Conservation (phyloP, 1,140 invertebrate species). For the Diabrotica undecimpunctata region DNA sequence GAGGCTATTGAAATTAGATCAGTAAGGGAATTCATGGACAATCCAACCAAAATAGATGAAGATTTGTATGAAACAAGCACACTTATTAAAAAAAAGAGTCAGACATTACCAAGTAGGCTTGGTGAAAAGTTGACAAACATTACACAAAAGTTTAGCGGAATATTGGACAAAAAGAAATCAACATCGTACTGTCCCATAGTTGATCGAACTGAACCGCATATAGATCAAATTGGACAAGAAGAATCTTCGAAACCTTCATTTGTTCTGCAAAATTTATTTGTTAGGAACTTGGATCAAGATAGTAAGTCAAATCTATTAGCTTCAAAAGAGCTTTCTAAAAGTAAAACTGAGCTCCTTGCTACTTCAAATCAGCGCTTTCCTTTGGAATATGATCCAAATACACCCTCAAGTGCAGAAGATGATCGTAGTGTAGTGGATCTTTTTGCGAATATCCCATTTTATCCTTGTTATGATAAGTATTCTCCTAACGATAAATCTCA, state of each 20-base stretch:
- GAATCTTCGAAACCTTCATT: conserved; percentile 34
- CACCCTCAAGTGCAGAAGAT: conserved; percentile 4
- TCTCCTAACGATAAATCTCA: conserved; percentile 8
- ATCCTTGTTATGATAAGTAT: conserved; percentile 36
- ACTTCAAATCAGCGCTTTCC: conserved; percentile 40
- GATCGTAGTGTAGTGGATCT: conserved; percentile 32
- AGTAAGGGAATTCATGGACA: conserved; percentile 50
- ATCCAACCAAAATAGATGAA: conserved; percentile 16
- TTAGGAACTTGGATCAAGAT: conserved; percentile 32
- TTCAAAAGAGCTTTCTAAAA: conserved; percentile 27
- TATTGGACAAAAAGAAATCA: conserved; percentile 32
- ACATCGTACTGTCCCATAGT: conserved; percentile 21
- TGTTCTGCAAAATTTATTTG: conserved; percentile 42
- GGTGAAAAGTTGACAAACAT: conserved; percentile 28
- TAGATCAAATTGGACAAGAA: conserved; percentile 10
- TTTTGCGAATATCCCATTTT: conserved; percentile 41
- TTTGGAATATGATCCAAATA: conserved; percentile 29
- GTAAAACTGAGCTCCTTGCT: conserved; percentile 38
- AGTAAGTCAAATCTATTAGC: conserved; percentile 9
- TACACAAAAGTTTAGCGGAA: conserved; percentile 29
- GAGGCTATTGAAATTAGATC: conserved; percentile 55
- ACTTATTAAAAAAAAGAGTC: conserved; percentile 19
- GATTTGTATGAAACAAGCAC: not conserved
- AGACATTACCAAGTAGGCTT: conserved; percentile 32
- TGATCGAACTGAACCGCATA: not conserved